These are phyloP conservation scores for Dromiciops gliroides DNA, from an alignment of 2,113 vertebrate species.

Conservation along the genomic window DNA sequence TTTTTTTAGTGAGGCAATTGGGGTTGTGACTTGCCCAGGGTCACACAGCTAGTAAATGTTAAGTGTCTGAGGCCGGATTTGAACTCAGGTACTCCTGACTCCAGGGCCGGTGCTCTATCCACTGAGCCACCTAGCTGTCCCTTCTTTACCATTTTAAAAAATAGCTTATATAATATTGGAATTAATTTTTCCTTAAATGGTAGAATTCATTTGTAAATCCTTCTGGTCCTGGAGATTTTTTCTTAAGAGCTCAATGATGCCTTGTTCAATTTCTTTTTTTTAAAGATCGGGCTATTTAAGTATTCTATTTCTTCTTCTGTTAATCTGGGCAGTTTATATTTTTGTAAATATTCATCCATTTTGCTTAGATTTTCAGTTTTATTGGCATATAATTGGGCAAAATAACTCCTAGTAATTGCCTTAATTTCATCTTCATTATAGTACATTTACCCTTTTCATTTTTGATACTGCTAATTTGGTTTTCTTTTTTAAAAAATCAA, in stretches of 20 bases:
- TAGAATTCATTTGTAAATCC: neutral
- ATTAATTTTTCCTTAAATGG: neutral
- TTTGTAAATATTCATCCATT: neutral
- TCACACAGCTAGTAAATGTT: too few species aligned
- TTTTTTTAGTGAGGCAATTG: too few species aligned
- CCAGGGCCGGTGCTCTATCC: too few species aligned
- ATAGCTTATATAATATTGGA: neutral
- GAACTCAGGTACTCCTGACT: too few species aligned
- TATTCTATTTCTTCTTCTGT: neutral
- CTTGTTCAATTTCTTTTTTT: neutral
- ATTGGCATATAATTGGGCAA: neutral
- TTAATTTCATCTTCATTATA: neutral
- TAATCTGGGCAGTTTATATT: neutral
- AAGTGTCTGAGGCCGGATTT: too few species aligned
- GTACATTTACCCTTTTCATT: neutral
- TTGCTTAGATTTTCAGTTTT: neutral
- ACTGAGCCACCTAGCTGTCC: too few species aligned
- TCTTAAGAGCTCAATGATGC: neutral
- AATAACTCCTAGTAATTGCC: neutral
- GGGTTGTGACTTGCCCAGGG: too few species aligned
- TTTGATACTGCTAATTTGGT: neutral
- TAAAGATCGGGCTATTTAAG: neutral
- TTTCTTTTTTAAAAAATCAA: neutral
- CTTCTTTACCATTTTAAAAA: neutral
- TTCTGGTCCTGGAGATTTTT: neutral